Percentiles rank a stretch among this genome's conserved stretches.
These are phyloP conservation scores for Strongylocentrotus purpuratus DNA, from an alignment of 35 echinoderm and acorn worm genomes.

Conservation along the genomic window DNA sequence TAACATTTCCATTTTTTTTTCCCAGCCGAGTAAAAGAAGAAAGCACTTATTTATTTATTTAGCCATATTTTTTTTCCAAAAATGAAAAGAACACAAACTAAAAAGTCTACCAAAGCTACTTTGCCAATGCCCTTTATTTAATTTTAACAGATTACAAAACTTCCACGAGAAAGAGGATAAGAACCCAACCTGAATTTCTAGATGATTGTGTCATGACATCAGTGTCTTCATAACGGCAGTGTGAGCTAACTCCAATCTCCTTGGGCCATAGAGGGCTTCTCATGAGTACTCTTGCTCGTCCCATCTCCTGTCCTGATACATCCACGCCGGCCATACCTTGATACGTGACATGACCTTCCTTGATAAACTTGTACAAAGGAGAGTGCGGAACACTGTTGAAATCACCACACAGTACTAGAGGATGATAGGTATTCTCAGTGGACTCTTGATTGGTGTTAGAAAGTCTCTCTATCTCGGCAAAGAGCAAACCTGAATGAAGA, in stretches of 20 bases:
- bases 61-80: too few relatives aligned
- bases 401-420: slow-evolving; percentile 90
- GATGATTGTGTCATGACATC: slow-evolving; percentile 55
- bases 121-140: too few relatives aligned
- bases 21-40: too few relatives aligned
- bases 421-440: slow-evolving; percentile 41
- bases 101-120: too few relatives aligned
- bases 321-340: slow-evolving; percentile 48
- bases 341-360: slow-evolving; percentile 60
- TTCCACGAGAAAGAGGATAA: neutral
- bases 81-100: too few relatives aligned
- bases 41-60: too few relatives aligned
- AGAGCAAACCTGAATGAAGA: slow-evolving; percentile 49
- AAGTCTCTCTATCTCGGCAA: slow-evolving; percentile 90
- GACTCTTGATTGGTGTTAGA: neutral
- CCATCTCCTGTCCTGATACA: slow-evolving; percentile 76
- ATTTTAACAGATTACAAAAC: too few relatives aligned
- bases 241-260: slow-evolving; percentile 66
- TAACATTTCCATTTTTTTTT: too few relatives aligned
- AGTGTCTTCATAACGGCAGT: slow-evolving; percentile 41
- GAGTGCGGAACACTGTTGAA: slow-evolving; percentile 86
- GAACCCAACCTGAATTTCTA: neutral
- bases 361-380: slow-evolving; percentile 76
- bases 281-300: slow-evolving; percentile 25
- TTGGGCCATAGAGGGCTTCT: slow-evolving; percentile 62